phyloP scores from a whole-genome alignment of 2,113 vertebrate genomes.

The Epinephelus cyanopodus region DNA sequence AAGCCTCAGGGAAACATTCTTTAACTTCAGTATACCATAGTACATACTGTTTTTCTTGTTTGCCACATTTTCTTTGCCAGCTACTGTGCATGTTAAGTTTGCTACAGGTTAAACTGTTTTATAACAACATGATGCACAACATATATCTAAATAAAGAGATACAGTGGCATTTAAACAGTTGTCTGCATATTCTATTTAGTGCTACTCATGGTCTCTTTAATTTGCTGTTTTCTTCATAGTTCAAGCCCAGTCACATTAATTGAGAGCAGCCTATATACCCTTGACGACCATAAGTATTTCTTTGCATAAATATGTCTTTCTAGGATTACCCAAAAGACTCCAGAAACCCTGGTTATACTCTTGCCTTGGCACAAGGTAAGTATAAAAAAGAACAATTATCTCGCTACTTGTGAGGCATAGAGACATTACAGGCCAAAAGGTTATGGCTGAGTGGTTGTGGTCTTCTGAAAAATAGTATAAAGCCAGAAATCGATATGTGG shows the following conservation, averaged over 20 bases:
- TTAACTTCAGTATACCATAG: background rate
- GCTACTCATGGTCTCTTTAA: background rate
- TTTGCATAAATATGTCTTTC: background rate
- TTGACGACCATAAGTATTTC: background rate
- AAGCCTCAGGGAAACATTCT: background rate
- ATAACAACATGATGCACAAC: background rate
- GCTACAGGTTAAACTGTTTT: slow-evolving; percentile 7
- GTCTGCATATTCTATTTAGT: background rate
- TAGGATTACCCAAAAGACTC: background rate
- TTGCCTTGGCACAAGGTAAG: slow-evolving; percentile 16
- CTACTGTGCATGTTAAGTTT: slow-evolving; percentile 23
- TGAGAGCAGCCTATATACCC: background rate
- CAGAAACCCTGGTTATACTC: background rate
- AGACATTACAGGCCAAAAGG: slow-evolving; percentile 57
- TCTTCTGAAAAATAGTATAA: slow-evolving; percentile 50
- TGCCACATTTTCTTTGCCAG: background rate
- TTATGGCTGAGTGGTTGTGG: slow-evolving; percentile 52
- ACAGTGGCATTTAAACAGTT: background rate
- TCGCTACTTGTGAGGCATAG: slow-evolving; percentile 39
- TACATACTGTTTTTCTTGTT: background rate
- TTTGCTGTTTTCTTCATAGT: background rate
- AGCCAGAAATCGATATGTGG: slow-evolving; percentile 52
- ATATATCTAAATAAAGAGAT: background rate
- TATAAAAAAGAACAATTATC: slow-evolving; percentile 25
- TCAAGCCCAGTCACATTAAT: background rate